A percentile compares a stretch with the other conserved stretches of the same genome.
phyloP scores from a whole-genome alignment of 2,113 vertebrate species.

The Gopherus flavomarginatus region DNA sequence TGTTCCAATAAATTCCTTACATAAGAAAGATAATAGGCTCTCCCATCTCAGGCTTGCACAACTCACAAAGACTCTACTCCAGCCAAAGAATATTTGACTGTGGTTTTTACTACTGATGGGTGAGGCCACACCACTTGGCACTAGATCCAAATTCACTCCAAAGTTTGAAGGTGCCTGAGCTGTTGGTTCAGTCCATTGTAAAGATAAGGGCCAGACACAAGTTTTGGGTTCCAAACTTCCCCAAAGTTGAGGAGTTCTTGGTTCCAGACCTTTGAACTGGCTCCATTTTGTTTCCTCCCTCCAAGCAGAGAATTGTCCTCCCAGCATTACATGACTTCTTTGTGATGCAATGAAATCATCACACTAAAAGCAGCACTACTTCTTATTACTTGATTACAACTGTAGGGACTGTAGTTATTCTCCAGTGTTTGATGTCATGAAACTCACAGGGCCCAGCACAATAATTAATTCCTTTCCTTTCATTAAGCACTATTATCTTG shows the following conservation, averaged over 20 bases:
- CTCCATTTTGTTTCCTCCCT: neutral
- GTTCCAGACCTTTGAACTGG: neutral
- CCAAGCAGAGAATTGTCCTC: conserved; percentile 17
- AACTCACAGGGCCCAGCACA: conserved; percentile 17
- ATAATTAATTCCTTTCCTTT: neutral
- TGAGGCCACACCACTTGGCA: neutral
- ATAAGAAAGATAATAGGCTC: neutral
- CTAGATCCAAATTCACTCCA: neutral
- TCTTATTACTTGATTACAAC: neutral
- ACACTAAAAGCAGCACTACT: neutral
- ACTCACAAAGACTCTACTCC: neutral
- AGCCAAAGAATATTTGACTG: neutral
- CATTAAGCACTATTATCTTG: conserved; percentile 18
- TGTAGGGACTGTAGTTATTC: conserved; percentile 40
- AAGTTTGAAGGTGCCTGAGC: neutral
- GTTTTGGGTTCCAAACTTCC: neutral
- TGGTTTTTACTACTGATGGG: neutral
- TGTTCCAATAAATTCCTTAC: neutral
- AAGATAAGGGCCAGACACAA: neutral
- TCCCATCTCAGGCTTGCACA: neutral
- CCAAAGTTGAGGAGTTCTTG: neutral
- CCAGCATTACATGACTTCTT: conserved; percentile 23
- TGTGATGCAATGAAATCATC: conserved; percentile 30
- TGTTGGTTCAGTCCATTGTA: neutral
- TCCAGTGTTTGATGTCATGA: conserved; percentile 63